Evolutionary conservation across 2,888 invertebrate genomes (phyloP), one percentile per base, ranked within the genome.

Genomic region (Troglohyphantes excavatus): DNA sequence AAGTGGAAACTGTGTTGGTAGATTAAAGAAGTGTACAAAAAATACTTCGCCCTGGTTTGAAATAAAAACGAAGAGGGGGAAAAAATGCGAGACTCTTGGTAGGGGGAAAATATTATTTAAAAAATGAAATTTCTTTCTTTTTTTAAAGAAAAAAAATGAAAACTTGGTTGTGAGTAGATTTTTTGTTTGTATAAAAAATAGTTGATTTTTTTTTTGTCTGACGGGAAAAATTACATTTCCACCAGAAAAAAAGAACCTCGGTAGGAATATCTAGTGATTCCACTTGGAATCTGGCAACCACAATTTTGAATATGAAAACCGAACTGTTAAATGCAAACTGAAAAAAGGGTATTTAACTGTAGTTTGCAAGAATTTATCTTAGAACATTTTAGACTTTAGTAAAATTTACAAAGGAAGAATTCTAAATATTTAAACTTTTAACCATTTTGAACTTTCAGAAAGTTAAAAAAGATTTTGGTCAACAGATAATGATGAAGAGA

Each of bases 21-120:
- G 88, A 82, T 89, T 82, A 82, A 89, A 89, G 33, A 68, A 33
- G 72, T n/a, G n/a, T n/a, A n/a, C n/a, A 72, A 73, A 39, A n/a
- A n/a, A n/a, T 39, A 23, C 29, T 78, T 43, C 23, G n/a, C 43
- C 53, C 17, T 23, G 0, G 75, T 26, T 21, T 67, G 76, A 76
- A 85, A 85, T 70, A 70, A 33, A 67, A 17, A 33, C n/a, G 53
- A 33, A 39, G 26, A 59, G 19, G 39, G 61, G 39, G 39, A 82
- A 82, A 84, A 84, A 63, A 43, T 59, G 59, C 53, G 46, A 46
- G 61, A 43, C 27, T 21, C 2, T 63, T 43, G 68, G 39, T 39
- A 63, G 63, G 73, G 33, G 43, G 19, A 53, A n/a, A 59, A 39
- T 63, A 70, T 86, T 75, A 67, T 75, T 26, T 33, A n/a, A 27